phyloP scores from a whole-genome alignment of 2,113 vertebrate species.

The Solea solea region DNA sequence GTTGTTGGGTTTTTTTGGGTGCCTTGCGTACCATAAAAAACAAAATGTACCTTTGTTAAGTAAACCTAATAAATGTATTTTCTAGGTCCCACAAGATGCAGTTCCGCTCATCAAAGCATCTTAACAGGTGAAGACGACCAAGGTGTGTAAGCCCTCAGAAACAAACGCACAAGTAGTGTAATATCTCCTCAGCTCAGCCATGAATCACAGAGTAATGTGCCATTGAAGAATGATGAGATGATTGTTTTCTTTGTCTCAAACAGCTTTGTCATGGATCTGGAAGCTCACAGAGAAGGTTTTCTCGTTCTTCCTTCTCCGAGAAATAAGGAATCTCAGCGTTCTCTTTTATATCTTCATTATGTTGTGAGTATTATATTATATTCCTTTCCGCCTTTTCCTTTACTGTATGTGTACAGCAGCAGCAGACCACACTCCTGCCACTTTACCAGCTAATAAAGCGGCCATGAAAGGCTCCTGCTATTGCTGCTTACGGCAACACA shows the following conservation, averaged over 20 bases:
- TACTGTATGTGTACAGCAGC: too few species aligned
- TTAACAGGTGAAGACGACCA: conserved; percentile 18
- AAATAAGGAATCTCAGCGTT: conserved; percentile 41
- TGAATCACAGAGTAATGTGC: background rate
- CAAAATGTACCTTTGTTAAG: background rate
- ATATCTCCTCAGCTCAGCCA: background rate
- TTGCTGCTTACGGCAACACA: too few species aligned
- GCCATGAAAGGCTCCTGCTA: too few species aligned
- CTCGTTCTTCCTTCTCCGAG: background rate
- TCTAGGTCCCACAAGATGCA: conserved; percentile 28
- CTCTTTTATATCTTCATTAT: conserved; percentile 80
- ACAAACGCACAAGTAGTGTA: background rate
- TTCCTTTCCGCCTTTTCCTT: too few species aligned
- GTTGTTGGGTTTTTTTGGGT: too few species aligned
- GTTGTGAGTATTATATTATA: conserved; percentile 85
- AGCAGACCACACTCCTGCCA: too few species aligned
- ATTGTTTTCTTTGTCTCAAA: conserved; percentile 1
- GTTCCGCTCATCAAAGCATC: conserved; percentile 35
- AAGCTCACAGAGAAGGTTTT: conserved; percentile 7
- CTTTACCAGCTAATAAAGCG: too few species aligned
- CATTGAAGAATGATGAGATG: background rate
- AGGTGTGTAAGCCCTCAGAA: conserved; percentile 17
- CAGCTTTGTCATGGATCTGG: conserved; percentile 64
- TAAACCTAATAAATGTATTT: background rate
- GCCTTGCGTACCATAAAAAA: too few species aligned